Base-by-base conservation (phyloP, 2,797 vertebrate species). In the Benthosema pterotum region DNA sequence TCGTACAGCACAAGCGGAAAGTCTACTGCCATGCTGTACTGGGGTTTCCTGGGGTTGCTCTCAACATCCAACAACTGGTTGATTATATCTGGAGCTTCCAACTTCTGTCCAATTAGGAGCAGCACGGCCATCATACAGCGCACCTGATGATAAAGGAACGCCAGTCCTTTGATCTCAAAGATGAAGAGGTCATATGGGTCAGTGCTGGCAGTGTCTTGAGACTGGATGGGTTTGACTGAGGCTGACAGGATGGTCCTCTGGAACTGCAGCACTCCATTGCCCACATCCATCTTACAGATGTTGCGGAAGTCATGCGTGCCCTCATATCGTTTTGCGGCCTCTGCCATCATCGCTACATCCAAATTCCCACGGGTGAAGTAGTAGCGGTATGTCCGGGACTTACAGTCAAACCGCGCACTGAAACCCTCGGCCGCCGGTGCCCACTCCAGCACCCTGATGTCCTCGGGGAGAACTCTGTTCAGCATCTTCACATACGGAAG, bases 1-100 rank as follows among this genome's bases (percentile, higher is more conserved):
- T 95, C 79, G 0, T 96, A 92, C 8, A 99, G 88, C 60, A 99
- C 94, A 60, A 99, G 88, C 7, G 97, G 97, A 69, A 93, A 98
- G 83, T 99, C 96, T 0, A 98, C 93, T 0, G 97, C 97, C 97
- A 99, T 98, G 83, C 97, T 99, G 89, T 99, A 99, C 32, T 99
- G 97, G 0, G 97, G 97, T 71, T 99, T 99, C 51, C 91, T 91
- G 25, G 97, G 96, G 57, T 96, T 97, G 60, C 86, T 96, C 65
- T 94, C 87, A 75, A 98, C 93, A 17, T 99, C 91, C 77, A 99
- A 64, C 15, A 99, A 88, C 71, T 96, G 89, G 3, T 91, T 66
- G 0, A 99, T 96, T 62, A 99, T 80, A 5, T 95, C 93, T 0
- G 91, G 91, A 12, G 84, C 75, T 86, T 99, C 97, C 80, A 95